Evolutionary conservation across 2,113 vertebrate species (phyloP).

Genomic region (Dolichotis patagonum): DNA sequence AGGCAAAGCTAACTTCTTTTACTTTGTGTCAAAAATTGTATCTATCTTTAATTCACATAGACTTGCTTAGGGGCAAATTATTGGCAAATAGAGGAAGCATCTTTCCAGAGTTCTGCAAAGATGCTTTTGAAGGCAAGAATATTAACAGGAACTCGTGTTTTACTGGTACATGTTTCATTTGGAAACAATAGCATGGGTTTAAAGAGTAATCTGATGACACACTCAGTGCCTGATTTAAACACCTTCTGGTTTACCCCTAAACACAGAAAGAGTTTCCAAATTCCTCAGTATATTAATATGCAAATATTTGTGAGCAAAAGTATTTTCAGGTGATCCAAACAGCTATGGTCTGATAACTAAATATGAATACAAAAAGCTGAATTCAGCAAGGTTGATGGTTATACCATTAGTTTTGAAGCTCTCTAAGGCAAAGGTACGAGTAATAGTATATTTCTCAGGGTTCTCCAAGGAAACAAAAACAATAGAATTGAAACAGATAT

Average conservation of each 20-base stretch:
- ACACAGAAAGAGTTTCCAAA: not conserved
- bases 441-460: constrained; percentile 3
- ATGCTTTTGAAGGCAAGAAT: not conserved
- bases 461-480: constrained; percentile 17
- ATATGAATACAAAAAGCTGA: not conserved
- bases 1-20: not conserved
- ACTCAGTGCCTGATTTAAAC: not conserved
- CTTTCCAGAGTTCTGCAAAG: not conserved
- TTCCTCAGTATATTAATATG: not conserved
- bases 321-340: constrained; percentile 38
- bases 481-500: not conserved
- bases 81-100: not conserved
- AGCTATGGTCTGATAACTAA: constrained; percentile 7
- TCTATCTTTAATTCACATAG: not conserved
- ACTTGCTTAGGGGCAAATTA: not conserved
- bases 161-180: not conserved
- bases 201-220: not conserved
- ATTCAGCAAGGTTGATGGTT: not conserved
- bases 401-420: not conserved
- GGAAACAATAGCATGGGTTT: not conserved
- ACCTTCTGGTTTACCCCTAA: not conserved
- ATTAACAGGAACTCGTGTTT: not conserved
- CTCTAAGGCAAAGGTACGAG: not conserved
- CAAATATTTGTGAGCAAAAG: constrained; percentile 1
- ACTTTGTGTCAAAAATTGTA: not conserved